Evolutionary conservation across 2,888 invertebrate species (phyloP).

Genomic region (Mayetiola destructor): DNA sequence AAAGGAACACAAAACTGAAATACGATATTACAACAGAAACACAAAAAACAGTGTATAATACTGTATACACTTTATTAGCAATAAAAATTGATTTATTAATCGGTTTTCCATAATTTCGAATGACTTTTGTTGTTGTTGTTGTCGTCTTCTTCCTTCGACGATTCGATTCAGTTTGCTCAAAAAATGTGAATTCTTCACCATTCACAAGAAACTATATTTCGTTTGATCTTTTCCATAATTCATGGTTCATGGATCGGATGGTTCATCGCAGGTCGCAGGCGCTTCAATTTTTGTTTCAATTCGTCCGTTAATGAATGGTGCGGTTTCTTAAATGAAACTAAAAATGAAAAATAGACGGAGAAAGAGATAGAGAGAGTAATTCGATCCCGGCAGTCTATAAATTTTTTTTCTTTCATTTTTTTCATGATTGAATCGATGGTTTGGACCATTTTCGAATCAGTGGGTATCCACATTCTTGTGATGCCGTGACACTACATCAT

Average conservation of each 20-base stretch:
- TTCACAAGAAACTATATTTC: too few species aligned
- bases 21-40: background rate
- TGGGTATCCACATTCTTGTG: slow-evolving; percentile 12
- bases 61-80: slow-evolving; percentile 9
- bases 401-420: too few species aligned
- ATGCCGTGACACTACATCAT: slow-evolving; percentile 8
- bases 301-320: too few species aligned
- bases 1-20: background rate
- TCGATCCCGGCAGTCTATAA: too few species aligned
- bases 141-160: background rate
- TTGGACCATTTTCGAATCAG: slow-evolving; percentile 10
- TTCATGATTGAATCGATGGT: too few species aligned
- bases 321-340: too few species aligned
- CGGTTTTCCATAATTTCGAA: slow-evolving; percentile 5
- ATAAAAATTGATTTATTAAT: slow-evolving; percentile 11
- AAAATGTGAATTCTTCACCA: too few species aligned
- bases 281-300: too few species aligned
- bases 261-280: too few species aligned
- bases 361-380: background rate
- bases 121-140: background rate
- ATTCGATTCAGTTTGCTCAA: background rate
- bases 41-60: background rate
- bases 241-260: too few species aligned
- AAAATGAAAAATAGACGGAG: background rate
- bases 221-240: too few species aligned